phyloP scores from a whole-genome alignment of 92 coral and sea anemone genomes.

The Anthopleura xanthogrammica region DNA sequence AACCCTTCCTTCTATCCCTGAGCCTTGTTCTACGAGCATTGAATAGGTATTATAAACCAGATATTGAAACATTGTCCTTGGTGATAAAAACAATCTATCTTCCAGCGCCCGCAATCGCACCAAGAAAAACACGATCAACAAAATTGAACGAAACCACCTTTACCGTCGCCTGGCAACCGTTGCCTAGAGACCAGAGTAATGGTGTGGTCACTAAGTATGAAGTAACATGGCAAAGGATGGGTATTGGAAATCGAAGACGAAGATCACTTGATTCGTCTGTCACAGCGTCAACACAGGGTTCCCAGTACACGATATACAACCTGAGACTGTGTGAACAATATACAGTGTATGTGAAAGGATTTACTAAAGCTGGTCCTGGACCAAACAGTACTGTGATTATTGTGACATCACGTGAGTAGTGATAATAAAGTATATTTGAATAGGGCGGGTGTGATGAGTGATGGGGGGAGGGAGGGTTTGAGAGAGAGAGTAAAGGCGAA shows the following conservation, averaged over 20 bases:
- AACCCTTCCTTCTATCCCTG: too few species aligned
- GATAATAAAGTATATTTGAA: not conserved
- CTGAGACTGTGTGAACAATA: conserved; percentile 29
- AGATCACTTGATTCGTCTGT: not conserved
- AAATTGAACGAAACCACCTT: conserved; percentile 21
- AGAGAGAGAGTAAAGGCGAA: too few species aligned
- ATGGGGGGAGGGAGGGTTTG: too few species aligned
- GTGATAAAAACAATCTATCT: not conserved
- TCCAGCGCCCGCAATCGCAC: conserved; percentile 14
- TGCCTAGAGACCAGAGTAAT: conserved; percentile 29
- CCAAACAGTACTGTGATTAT: conserved; percentile 16
- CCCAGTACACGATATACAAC: conserved; percentile 14
- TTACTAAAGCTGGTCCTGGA: conserved; percentile 25
- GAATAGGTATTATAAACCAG: too few species aligned
- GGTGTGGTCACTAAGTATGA: conserved; percentile 14
- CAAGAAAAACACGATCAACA: not conserved
- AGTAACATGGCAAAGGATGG: conserved; percentile 5
- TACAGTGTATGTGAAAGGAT: not conserved
- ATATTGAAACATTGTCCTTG: not conserved
- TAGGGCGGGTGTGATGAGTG: too few species aligned
- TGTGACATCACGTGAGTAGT: conserved; percentile 17
- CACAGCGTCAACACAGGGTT: conserved; percentile 9
- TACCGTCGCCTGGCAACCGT: conserved; percentile 23
- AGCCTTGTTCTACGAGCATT: too few species aligned
- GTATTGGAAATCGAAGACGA: conserved; percentile 10